phyloP scores from a whole-genome alignment of 2,113 vertebrate genomes.

The Chaetura pelagica region DNA sequence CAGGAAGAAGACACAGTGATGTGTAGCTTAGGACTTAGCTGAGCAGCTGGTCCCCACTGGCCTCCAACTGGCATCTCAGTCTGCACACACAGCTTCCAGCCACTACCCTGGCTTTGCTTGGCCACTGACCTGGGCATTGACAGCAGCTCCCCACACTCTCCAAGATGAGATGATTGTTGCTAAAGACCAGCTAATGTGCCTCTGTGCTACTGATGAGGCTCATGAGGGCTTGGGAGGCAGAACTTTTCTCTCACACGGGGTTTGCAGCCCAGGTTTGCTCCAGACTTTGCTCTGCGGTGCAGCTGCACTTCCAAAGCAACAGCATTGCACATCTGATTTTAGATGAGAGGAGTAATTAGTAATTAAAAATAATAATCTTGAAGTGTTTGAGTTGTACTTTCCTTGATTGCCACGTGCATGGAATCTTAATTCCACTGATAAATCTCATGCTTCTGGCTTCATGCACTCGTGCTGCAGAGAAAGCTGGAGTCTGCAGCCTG shows the following conservation, averaged over 20 bases:
- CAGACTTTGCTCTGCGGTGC: not conserved
- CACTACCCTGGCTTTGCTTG: not conserved
- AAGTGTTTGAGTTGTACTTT: conserved; percentile 40
- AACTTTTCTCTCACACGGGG: not conserved
- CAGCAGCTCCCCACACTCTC: not conserved
- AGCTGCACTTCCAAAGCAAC: not conserved
- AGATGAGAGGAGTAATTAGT: conserved; percentile 59
- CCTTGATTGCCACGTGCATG: conserved; percentile 61
- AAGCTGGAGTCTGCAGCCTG: not conserved
- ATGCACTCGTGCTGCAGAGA: not conserved
- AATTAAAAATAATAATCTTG: conserved; percentile 68
- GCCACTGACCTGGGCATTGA: not conserved
- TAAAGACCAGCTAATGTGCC: not conserved
- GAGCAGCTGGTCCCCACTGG: not conserved
- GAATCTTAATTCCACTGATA: conserved; percentile 47
- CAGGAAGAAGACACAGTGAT: not conserved
- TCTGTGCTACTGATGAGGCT: not conserved
- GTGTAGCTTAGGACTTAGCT: not conserved
- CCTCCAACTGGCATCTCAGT: rapidly evolving
- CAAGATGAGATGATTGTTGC: not conserved
- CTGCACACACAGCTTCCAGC: not conserved
- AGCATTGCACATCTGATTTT: not conserved
- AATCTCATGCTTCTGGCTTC: conserved; percentile 16
- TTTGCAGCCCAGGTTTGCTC: not conserved
- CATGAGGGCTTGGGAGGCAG: not conserved